Evolutionary conservation across 2,113 vertebrate species (phyloP), one percentile per base, ranked within the genome.

Genomic region (Atractosteus spatula): DNA sequence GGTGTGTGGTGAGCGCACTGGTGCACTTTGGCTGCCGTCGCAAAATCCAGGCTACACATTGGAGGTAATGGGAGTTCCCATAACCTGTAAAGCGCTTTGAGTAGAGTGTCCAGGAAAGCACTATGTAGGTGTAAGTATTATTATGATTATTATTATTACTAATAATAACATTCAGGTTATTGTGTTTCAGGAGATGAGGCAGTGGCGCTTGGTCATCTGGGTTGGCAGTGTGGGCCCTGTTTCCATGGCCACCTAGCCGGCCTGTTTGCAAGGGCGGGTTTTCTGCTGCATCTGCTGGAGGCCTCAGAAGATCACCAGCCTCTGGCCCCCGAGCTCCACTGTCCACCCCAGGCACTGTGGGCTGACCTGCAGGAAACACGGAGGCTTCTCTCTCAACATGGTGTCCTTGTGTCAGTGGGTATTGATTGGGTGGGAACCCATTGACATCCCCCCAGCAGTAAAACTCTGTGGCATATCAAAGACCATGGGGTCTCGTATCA

Each of bases 191-290:
- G 47, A 5, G 10, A 51, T 51, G 5, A 10, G 47, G 47, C 47
- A 7, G 47, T 7, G 47, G 29, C 29, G 29, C 1, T 0, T 51
- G 3, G 76, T 72, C 71, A 86, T 51, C 10, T 51, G 5, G 47
- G 47, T 51, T 51, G 47, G 47, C 47, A 51, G 47, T 10, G 10
- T 10, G 89, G 93, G 68, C 83, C 92, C 10, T 79, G 57, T 64
- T 88, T 96, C 71, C 89, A 90, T 51, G 41, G 66, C 10, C 82
- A 88, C 0, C 66, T 94, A 59, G 80, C 88, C 0, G 70, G 87
- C 51, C 85, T 96, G 76, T 78, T 95, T 8, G 80, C 83, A 68
- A 85, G 84, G 68, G 84, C 89, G 0, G 72, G 0, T 72, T 78
- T 97, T 71, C 78, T 79, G 6, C 81, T 79, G 11, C 81, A 1